phyloP scores from a whole-genome alignment of 2,888 invertebrate genomes.

The Congeria kusceri region DNA sequence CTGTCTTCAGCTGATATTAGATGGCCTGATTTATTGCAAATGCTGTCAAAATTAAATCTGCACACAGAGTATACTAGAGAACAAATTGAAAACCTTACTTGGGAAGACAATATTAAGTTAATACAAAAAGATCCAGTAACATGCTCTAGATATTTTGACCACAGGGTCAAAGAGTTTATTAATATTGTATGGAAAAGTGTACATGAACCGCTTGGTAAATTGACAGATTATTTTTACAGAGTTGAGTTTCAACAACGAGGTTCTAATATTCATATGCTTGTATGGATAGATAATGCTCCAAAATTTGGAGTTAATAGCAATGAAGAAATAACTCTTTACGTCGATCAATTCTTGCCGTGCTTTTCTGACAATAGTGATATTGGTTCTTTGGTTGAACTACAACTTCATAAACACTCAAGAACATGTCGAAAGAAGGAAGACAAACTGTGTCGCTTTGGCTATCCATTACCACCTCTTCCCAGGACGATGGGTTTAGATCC shows the following conservation, averaged over 20 bases:
- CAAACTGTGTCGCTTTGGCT: conserved; percentile 4
- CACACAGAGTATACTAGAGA: conserved; percentile 16
- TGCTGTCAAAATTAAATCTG: conserved; percentile 34
- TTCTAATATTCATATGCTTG: conserved; percentile 46
- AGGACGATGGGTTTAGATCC: conserved; percentile 31
- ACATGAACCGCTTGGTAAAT: too few species aligned
- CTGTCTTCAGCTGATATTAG: conserved; percentile 54
- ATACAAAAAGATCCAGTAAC: too few species aligned
- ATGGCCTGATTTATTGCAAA: conserved; percentile 49
- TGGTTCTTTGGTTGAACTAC: conserved; percentile 33
- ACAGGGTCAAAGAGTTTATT: too few species aligned
- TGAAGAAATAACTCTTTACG: conserved; percentile 29
- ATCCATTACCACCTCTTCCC: too few species aligned
- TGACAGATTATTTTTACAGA: too few species aligned
- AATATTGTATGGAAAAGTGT: too few species aligned
- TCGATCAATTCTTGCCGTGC: conserved; percentile 43
- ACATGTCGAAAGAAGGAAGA: conserved; percentile 38
- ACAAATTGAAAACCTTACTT: conserved; percentile 29
- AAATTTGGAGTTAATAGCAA: conserved; percentile 23
- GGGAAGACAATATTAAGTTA: conserved; percentile 26
- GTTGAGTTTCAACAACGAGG: conserved; percentile 48
- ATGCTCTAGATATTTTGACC: too few species aligned
- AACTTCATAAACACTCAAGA: conserved; percentile 59
- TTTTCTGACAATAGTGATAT: conserved; percentile 9
- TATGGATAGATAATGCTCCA: conserved; percentile 49